These are phyloP conservation scores for Ornithoptera alexandrae DNA, from an alignment of 2,888 invertebrate species.

Conservation along the genomic window DNA sequence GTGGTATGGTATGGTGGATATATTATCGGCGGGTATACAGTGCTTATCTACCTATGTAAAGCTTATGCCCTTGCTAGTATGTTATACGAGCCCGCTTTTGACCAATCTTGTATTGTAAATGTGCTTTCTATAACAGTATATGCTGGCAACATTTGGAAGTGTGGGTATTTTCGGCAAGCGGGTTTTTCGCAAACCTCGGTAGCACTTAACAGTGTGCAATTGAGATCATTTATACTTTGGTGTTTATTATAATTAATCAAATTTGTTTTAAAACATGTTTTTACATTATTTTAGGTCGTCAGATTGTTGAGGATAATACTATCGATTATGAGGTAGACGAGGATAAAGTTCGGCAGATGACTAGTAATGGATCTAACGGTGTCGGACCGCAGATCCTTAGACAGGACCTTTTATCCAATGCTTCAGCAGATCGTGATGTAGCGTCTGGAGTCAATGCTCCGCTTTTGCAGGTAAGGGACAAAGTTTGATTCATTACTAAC, in stretches of 20 bases:
- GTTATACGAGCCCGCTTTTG: too few species aligned
- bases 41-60: too few species aligned
- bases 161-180: too few species aligned
- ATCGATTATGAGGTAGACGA: conserved; percentile 64
- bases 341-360: conserved; percentile 58
- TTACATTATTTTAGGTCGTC: conserved; percentile 53
- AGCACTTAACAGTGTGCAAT: too few species aligned
- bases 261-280: background rate
- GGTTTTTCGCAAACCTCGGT: too few species aligned
- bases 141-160: too few species aligned
- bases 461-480: conserved; percentile 50
- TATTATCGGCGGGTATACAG: too few species aligned
- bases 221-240: background rate
- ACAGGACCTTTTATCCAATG: conserved; percentile 41
- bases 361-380: conserved; percentile 33
- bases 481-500: too few species aligned
- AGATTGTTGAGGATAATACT: conserved; percentile 65
- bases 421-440: conserved; percentile 57
- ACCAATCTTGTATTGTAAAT: too few species aligned
- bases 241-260: background rate
- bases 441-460: conserved; percentile 68
- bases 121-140: too few species aligned
- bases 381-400: conserved; percentile 31
- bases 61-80: too few species aligned
- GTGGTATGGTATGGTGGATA: too few species aligned